phyloP scores from a whole-genome alignment of 1,140 invertebrate species.

The Branchinecta lynchi region DNA sequence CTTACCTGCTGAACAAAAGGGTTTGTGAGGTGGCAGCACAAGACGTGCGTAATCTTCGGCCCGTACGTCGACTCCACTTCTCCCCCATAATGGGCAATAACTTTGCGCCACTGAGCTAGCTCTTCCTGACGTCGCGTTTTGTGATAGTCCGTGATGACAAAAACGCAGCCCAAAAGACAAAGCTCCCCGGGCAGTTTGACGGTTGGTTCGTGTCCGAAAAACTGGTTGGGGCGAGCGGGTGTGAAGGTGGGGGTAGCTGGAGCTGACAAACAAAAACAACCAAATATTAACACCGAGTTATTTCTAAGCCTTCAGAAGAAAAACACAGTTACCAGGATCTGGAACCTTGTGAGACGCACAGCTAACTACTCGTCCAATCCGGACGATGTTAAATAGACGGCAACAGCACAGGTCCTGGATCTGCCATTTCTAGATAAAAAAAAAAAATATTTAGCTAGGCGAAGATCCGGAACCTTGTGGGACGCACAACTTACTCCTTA shows the following conservation, averaged over 20 bases:
- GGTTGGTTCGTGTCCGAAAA: constrained; percentile 30
- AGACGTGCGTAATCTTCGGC: constrained; percentile 69
- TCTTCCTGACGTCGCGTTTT: constrained; percentile 37
- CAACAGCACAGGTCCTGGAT: no score
- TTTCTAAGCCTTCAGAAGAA: no score
- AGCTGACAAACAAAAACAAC: constrained; percentile 8
- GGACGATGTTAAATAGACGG: no score
- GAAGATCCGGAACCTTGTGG: no score
- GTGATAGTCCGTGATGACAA: constrained; percentile 62
- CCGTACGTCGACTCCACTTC: constrained; percentile 72
- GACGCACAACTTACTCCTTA: no score
- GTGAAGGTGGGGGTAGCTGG: background rate
- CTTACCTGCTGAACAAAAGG: constrained; percentile 64
- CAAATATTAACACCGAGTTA: background rate
- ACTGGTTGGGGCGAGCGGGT: constrained; percentile 12
- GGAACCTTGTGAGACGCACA: no score
- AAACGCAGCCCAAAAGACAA: constrained; percentile 80
- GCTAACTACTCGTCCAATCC: no score
- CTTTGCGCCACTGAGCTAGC: constrained; percentile 54
- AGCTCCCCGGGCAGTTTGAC: constrained; percentile 63
- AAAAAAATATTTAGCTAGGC: no score
- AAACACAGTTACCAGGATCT: no score
- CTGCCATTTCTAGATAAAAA: no score
- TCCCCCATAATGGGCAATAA: constrained; percentile 71
- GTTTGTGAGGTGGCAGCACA: constrained; percentile 75